Percentiles rank a stretch among this genome's conserved stretches.
Evolutionary conservation across 2,797 vertebrate genomes (phyloP).

Genomic region (Buphagus erythrorhynchus): DNA sequence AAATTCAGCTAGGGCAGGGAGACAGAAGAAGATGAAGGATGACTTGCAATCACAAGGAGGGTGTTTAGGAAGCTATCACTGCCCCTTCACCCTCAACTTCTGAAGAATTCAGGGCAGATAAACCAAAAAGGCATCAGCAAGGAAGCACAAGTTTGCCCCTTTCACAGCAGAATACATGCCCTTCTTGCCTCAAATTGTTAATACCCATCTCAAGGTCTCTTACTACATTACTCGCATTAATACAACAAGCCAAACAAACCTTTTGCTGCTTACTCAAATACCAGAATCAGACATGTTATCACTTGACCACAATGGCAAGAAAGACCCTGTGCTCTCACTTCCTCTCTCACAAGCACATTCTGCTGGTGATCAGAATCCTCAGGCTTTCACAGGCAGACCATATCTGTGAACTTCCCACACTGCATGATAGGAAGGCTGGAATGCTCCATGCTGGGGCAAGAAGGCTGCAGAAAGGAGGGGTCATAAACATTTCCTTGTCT

Average conservation of each 20-base stretch:
- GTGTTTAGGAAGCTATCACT: neutral
- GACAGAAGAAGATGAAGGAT: neutral
- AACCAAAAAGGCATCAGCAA: neutral
- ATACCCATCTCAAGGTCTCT: neutral
- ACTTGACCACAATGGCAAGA: neutral
- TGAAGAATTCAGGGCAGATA: neutral
- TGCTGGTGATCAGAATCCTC: neutral
- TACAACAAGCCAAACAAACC: neutral
- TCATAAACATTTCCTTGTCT: neutral
- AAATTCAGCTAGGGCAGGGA: neutral
- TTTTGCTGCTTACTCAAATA: neutral
- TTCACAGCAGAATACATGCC: neutral
- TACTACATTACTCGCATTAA: neutral
- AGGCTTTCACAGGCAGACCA: neutral
- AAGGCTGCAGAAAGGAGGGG: accelerated
- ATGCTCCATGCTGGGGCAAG: neutral
- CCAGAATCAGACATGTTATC: neutral
- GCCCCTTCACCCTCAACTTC: neutral
- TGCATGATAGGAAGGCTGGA: neutral
- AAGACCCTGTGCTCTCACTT: neutral
- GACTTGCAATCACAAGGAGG: neutral
- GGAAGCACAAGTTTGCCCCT: neutral
- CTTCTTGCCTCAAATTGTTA: neutral
- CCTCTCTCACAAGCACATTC: neutral
- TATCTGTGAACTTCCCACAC: neutral